A percentile compares a stretch with the other conserved stretches of the same genome.
Evolutionary conservation across 2,113 vertebrate species (phyloP).

Genomic region (Thinocorus orbignyianus): DNA sequence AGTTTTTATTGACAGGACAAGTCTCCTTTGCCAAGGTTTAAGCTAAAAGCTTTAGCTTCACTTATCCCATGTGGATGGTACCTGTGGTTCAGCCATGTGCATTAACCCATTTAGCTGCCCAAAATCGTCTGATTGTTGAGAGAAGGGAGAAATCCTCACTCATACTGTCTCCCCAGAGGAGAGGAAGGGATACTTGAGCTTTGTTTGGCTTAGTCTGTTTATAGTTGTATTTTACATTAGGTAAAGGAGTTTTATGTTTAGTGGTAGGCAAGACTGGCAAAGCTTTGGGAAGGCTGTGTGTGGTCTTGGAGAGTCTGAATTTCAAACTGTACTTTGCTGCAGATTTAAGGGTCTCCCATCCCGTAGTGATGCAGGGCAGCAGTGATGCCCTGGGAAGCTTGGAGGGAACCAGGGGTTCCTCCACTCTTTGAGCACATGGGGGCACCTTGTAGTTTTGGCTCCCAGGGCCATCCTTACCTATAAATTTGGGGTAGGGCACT

Average conservation of each 20-base stretch:
- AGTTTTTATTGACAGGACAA: neutral
- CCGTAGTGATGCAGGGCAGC: accelerated
- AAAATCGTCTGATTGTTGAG: neutral
- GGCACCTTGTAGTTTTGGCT: neutral
- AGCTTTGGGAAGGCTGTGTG: neutral
- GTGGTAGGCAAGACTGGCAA: neutral
- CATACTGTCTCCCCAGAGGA: neutral
- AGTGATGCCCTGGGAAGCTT: accelerated
- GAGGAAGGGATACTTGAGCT: neutral
- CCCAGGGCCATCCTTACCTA: neutral
- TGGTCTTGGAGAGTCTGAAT: neutral
- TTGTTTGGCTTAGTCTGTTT: neutral
- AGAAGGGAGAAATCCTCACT: neutral
- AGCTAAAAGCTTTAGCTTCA: neutral
- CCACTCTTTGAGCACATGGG: neutral
- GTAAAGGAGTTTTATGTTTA: neutral
- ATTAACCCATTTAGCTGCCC: neutral
- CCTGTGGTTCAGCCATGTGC: neutral
- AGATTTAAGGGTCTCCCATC: neutral
- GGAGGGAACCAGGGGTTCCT: neutral
- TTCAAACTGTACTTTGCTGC: accelerated
- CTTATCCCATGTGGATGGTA: accelerated
- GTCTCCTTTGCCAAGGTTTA: neutral
- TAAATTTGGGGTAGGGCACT: neutral
- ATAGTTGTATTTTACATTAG: neutral